Base-by-base conservation (phyloP, 2,113 vertebrate species). In the Cinclus cinclus region DNA sequence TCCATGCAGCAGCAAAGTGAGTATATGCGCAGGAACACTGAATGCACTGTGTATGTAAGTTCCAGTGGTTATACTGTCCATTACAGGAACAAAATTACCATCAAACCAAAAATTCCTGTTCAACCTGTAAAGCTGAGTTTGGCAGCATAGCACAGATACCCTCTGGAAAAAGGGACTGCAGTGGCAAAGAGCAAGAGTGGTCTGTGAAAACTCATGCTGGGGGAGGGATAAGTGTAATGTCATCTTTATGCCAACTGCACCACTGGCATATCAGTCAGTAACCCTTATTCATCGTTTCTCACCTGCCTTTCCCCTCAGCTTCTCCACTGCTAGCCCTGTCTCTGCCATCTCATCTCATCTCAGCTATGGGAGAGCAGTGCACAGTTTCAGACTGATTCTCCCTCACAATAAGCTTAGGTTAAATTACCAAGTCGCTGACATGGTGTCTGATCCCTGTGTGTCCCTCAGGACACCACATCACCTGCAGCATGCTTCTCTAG, bases 181-280 rank as follows among this genome's bases (percentile, higher is more conserved):
- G 41, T 65, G 10, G 9, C 15, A 52, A 89, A 62, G 11, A 68
- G n/a, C 5, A 87, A 59, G 67, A 73, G 15, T 14, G 14, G 4
- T 42, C 41, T 37, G 56, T 24, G n/a, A 24, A 49, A 78, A 70
- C 9, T 37, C 3, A 21, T 8, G 4, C 22, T 52, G 21, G 0
- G 0, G 21, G 0, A 0, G n/a, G 8, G 9, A 17, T 25, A 44
- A 64, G 5, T 7, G 15, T 22, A 14, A 76, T 16, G 9, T 31
- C 30, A 30, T 4, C 13, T 58, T 53, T 33, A 19, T 83, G 15
- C 20, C 8, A 56, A 1, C 4, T 68, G 11, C 16, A 59, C 17
- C 16, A 6, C 6, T 39, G 53, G 3, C 11, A 1, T 46, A 17
- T 25, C 15, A 37, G 6, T 39, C 33, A 49, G 42, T 24, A 55